Conservation (phyloP, 2,888 invertebrate species). For the Sylvicola fuscatus region DNA sequence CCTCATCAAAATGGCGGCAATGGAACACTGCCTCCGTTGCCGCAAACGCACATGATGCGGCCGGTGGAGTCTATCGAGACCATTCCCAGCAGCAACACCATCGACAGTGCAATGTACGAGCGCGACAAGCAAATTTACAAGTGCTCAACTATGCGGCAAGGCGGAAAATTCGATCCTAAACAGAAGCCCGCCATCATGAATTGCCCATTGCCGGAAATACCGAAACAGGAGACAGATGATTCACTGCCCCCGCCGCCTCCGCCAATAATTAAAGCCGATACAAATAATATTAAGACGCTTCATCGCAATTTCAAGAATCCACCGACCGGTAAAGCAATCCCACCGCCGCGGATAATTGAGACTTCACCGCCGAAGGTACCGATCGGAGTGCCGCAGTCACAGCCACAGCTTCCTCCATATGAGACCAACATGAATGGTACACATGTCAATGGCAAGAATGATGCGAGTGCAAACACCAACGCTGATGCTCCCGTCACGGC, state of each 20-base stretch:
- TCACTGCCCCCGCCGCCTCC: constrained; percentile 1
- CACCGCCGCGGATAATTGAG: constrained; percentile 23
- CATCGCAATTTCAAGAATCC: constrained; percentile 24
- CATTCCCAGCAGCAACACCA: constrained; percentile 16
- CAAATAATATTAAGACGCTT: constrained; percentile 15
- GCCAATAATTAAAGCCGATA: constrained; percentile 9
- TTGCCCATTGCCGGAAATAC: constrained; percentile 26
- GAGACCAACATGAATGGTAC: constrained; percentile 8
- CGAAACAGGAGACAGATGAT: constrained; percentile 12
- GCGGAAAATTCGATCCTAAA: constrained; percentile 25
- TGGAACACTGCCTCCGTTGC: neutral
- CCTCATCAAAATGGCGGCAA: neutral
- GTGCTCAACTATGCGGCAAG: constrained; percentile 24
- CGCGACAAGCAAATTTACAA: constrained; percentile 26
- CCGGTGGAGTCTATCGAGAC: constrained; percentile 15
- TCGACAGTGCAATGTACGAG: constrained; percentile 23
- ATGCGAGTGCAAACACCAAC: too few relatives aligned
- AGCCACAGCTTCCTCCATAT: constrained; percentile 12
- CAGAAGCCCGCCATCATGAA: constrained; percentile 24
- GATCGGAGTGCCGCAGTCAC: neutral
- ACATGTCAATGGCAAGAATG: too few relatives aligned
- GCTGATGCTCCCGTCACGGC: too few relatives aligned
- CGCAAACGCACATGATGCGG: constrained; percentile 7
- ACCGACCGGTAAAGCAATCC: constrained; percentile 25
- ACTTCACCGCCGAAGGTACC: constrained; percentile 12